Evolutionary conservation across 2,797 vertebrate species (phyloP), one percentile per base, ranked within the genome.

Genomic region (Gadopsis bispinosus): DNA sequence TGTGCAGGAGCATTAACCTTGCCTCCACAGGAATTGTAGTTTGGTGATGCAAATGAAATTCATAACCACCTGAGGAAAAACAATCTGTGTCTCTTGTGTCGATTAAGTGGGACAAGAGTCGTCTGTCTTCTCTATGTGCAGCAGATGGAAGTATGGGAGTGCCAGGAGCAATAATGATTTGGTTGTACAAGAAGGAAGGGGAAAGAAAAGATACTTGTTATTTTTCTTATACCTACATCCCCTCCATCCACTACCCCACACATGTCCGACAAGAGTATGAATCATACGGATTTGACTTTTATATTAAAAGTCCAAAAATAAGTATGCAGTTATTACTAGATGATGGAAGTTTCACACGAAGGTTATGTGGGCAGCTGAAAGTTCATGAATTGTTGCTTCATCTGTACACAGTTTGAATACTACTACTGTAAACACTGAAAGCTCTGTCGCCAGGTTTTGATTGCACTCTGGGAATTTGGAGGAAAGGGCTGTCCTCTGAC

Each of bases 41-140:
- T 80, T 79, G 81, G 79, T 63, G 79, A 93, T 91, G 90, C 90
- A 93, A 91, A 93, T 91, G 56, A 83, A 89, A 90, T 92, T 91
- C 91, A 83, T 90, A 89, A 90, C 87, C 88, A 92, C 88, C 91
- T 89, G 85, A 92, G 87, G 88, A 91, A 89, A 92, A 89, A 90
- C 91, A 92, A 88, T 92, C 84, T 85, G 84, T 75, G 83, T 90
- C 85, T 90, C 85, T 89, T 73, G 81, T 87, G 90, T 88, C 81
- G 76, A 88, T 91, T 90, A 92, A 91, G 83, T 85, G 83, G 86
- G 85, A 90, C 90, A 81, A 53, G 81, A 90, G 79, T 90, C 77
- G 77, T 90, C 83, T 77, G 87, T 90, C 86, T 86, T 85, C 70
- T 74, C 80, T 74, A 17, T 86, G 80, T 73, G 84, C 56, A 78